Evolutionary conservation across 2,797 vertebrate species (phyloP), one percentile per base, ranked within the genome.

Genomic region (Coilia nasus): DNA sequence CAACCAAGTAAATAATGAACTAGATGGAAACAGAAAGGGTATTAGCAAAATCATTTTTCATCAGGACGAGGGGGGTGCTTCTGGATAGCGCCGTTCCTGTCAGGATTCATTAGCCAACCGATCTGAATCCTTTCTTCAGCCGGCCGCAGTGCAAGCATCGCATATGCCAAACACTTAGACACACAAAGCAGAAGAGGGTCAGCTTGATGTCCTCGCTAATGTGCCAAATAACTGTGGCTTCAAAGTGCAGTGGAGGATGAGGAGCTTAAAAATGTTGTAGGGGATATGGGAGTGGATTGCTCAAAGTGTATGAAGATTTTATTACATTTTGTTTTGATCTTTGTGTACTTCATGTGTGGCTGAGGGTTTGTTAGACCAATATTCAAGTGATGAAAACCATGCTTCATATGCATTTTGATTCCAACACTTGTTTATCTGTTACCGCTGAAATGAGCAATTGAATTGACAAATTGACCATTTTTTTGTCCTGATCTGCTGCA

Each of bases 31-130:
- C 54, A 59, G 47, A 80, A 62, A 80, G 56, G 83, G 44, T 83
- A 89, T 92, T 87, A 90, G 86, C 82, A 56, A 80, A 87, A 88
- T 86, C 2, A 83, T 87, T 88, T 90, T 85, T 88, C 75, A 86
- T 85, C n/a, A 35, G 57, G 44, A 59, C 80, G 50, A 62, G 44
- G 54, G n/a, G 83, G 78, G 56, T 57, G 25, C 41, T 87, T 83
- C 84, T 87, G 82, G 85, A 82, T 64, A 44, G 41, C 21, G 31
- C 83, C 71, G 71, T 56, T 71, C 35, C 87, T 88, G 90, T 91
- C 83, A 80, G 85, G 82, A 89, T 90, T 90, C 88, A 92, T 93
- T 92, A 92, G 88, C 75, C 4, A 19, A 82, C 83, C 83, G 64
- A 89, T 90, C 87, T 78, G 88, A 88, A 71, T 87, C 64, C 84